Base-by-base conservation (phyloP, 1,140 invertebrate species). In the Drosophila lowei region DNA sequence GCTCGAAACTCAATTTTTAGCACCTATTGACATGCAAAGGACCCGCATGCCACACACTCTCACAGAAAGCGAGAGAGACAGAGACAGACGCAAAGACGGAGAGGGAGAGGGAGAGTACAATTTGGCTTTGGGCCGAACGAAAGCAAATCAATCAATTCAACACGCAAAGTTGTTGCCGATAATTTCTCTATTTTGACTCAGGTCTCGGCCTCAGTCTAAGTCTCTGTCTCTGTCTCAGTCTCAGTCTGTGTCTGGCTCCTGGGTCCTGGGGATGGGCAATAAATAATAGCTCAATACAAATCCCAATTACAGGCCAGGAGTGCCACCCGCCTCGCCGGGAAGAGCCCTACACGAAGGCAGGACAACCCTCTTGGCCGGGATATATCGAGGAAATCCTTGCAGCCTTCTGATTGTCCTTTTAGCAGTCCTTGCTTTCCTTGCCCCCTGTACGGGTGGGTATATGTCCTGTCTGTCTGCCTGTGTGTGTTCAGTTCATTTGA, bases 221-320 rank as follows among this genome's bases (percentile, higher is more conserved):
- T 8, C 30, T 30, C 2, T 3, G 30, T 30, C 30, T 9, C 30
- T 1, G 30, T 34, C 30, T 34, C 18, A 18, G 11, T 5, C 23
- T 25, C 23, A 5, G 34, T 5, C 34, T 13, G 34, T 38, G 34
- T 38, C 34, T 38, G 34, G 11, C 11, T 38, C 15, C 58, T 41
- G 34, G 18, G 38, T 42, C 44, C 11, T 34, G n/a, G 38, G 30
- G 46, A 63, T 66, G 71, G 75, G 73, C 84, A 83, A 89, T 86
- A 89, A 85, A 90, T 89, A 89, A 89, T 89, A 89, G 85, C 86
- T 89, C 86, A 89, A 89, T 89, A 89, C 80, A 86, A 89, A 89
- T 90, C 86, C 86, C 72, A 89, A 89, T 89, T 90, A 89, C 78
- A 59, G 74, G 59, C 72, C 66, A 38, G 34, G 74, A 86, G 79